Evolutionary conservation across 1,140 invertebrate species (phyloP).

Genomic region (Agrypnia vestita): DNA sequence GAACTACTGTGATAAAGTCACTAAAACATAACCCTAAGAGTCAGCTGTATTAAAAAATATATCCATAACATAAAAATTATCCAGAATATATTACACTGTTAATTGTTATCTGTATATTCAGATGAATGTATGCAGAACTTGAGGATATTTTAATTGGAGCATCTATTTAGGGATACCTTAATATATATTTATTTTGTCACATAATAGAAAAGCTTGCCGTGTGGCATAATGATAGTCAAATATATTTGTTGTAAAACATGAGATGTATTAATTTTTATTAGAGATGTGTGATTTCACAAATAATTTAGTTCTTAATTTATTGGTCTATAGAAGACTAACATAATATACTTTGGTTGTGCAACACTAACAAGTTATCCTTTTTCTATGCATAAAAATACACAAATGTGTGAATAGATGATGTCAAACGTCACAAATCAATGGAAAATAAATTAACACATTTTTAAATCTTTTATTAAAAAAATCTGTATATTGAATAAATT

Average conservation of each 20-base stretch:
- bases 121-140: too few species aligned
- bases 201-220: constrained; percentile 29
- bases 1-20: too few species aligned
- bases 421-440: constrained; percentile 25
- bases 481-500: too few species aligned
- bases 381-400: constrained; percentile 13
- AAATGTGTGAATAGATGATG: constrained; percentile 10
- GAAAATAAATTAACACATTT: neutral
- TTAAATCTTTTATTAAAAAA: too few species aligned
- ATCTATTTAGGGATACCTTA: neutral
- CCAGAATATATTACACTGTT: too few species aligned
- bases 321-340: constrained; percentile 11
- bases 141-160: too few species aligned
- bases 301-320: constrained; percentile 4
- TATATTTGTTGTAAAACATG: constrained; percentile 8
- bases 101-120: too few species aligned
- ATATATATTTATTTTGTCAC: constrained; percentile 32
- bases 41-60: too few species aligned
- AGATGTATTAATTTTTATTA: constrained; percentile 28
- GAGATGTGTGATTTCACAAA: constrained; percentile 10
- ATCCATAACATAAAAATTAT: too few species aligned
- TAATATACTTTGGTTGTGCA: constrained; percentile 41
- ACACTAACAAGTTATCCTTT: constrained; percentile 34
- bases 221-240: constrained; percentile 35
- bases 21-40: too few species aligned